Evolutionary conservation across 1,140 invertebrate species (phyloP), one percentile per base, ranked within the genome.

Genomic region (Wasmannia auropunctata): DNA sequence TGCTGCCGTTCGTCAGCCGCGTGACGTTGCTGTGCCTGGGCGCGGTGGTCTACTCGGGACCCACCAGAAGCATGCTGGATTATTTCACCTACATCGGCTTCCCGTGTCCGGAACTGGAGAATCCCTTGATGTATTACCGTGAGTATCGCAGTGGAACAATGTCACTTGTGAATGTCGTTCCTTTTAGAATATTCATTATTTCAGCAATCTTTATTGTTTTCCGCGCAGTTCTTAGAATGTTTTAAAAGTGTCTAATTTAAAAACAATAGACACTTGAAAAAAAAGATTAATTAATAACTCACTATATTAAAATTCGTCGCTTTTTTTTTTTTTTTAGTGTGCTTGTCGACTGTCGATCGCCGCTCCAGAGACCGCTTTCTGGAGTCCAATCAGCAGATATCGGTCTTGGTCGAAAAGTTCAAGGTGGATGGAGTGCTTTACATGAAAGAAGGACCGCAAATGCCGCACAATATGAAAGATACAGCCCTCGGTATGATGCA

Each of bases 51-150:
- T 99, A 99, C 92, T 98, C 98, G 0, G 98, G 98, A 3, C 97
- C 97, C 7, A 99, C 98, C 0, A 96, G 98, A 49, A 97, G 98
- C 90, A 98, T 99, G 96, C 94, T 99, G 60, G 98, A 99, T 90
- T 99, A 99, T 92, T 99, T 99, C 93, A 97, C 97, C 49, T 97
- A 97, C 63, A 98, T 99, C 88, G 98, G 98, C 10, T 99, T 99
- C 92, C 98, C 98, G 0, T 99, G 98, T 95, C 98, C 98, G 0
- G 97, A 98, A 93, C 94, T 98, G 60, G 98, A 99, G 93, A 99
- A 99, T 94, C 98, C 98, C 0, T 95, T 99, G 0, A 99, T 98
- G 98, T 99, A 99, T 95, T 99, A 99, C 93, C 95, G 98, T 98
- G 96, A 97, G 97, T 96, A 80, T 65, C 1, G 51, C 19, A 8